A percentile compares a stretch with the other conserved stretches of the same genome.
phyloP scores from a whole-genome alignment of 2,113 vertebrate species.

The Channa argus region DNA sequence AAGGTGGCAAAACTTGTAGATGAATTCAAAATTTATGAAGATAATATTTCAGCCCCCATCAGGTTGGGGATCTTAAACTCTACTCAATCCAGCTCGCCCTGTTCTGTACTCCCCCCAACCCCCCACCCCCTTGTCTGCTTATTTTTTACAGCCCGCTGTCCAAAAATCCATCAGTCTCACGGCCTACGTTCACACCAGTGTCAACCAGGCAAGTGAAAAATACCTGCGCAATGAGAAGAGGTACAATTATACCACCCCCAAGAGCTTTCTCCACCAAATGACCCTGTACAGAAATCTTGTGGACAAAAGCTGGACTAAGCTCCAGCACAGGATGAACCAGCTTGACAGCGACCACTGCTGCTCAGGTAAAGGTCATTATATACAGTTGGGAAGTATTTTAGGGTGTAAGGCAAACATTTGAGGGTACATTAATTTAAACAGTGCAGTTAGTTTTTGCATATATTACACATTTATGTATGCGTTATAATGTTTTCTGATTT shows the following conservation, averaged over 20 bases:
- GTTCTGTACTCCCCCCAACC: constrained; percentile 57
- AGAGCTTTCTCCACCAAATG: constrained; percentile 90
- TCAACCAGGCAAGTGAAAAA: constrained; percentile 85
- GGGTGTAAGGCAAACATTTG: no score
- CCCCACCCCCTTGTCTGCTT: constrained; percentile 69
- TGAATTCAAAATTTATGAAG: constrained; percentile 84
- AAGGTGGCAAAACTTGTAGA: constrained; percentile 84
- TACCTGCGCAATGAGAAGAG: constrained; percentile 84
- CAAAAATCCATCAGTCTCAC: constrained; percentile 88
- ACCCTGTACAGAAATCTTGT: constrained; percentile 85
- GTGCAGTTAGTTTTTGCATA: constrained; percentile 1
- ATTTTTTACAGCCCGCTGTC: constrained; percentile 83
- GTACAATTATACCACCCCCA: constrained; percentile 86
- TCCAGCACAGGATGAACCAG: constrained; percentile 80
- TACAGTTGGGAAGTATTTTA: constrained; percentile 5
- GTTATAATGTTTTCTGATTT: constrained; percentile 9
- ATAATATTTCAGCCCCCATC: constrained; percentile 81
- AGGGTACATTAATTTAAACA: constrained; percentile 1
- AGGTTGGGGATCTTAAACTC: constrained; percentile 80
- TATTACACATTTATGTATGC: constrained; percentile 4
- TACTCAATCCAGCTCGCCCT: constrained; percentile 74
- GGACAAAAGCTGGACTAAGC: constrained; percentile 80
- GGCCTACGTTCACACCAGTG: constrained; percentile 85
- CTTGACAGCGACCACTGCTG: constrained; percentile 83
- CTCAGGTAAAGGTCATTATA: constrained; percentile 80